Base-by-base conservation (phyloP, 2,113 vertebrate species). In the Cepphus grylle region DNA sequence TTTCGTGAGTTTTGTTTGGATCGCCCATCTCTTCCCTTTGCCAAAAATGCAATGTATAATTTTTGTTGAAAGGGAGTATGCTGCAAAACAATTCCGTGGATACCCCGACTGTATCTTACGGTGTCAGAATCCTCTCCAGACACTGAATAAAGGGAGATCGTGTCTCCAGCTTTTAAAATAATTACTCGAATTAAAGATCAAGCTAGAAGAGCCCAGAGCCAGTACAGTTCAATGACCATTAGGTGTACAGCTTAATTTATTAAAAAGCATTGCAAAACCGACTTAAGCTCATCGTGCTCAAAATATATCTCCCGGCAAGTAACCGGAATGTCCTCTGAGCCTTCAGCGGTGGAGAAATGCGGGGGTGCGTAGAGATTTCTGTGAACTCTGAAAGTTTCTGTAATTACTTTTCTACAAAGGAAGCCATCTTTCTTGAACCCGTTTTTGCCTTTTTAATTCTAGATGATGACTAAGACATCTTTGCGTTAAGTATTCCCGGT, bases 111-210 rank as follows among this genome's bases (percentile, higher is more conserved):
- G 20, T 71, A 29, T 74, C 93, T 92, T 78, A 34, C 15, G 13
- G 78, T 34, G 59, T 95, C 81, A 86, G 76, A 88, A 80, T 91
- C 74, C 27, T 93, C 71, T 93, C 81, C 76, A 86, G 79, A 88
- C 67, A 3, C 62, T 56, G 55, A 69, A 53, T 79, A 80, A 91
- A 93, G 45, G 61, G 49, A 85, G 71, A 47, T 85, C 2, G 0
- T 38, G 63, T 81, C 85, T 93, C 79, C 72, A 79, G 92, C 94
- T 97, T 94, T 96, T 97, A 97, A 94, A 85, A 43, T 96, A 94
- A 96, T 96, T 93, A 95, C 93, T 93, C 2, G 0, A 95, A 85
- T 86, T 89, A 86, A 86, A 87, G 86, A 88, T 94, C 30, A 42
- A 79, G 72, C 78, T 88, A 8, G 63, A 79, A 89, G 86, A 95